phyloP scores from a whole-genome alignment of 2,888 invertebrate species.

The Netelia fuscicornis region DNA sequence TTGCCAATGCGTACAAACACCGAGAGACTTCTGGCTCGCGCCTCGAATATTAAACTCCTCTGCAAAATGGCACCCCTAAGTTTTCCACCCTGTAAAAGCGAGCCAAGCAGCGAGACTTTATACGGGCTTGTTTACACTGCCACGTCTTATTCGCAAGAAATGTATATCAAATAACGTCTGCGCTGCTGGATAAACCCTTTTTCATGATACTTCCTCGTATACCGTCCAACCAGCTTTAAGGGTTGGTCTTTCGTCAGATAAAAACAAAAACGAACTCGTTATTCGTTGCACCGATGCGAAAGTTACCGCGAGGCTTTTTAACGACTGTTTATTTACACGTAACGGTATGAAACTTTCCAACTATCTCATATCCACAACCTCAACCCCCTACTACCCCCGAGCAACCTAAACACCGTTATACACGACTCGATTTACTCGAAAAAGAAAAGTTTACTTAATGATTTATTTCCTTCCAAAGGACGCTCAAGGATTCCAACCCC shows the following conservation, averaged over 20 bases:
- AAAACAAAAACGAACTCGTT: constrained; percentile 1
- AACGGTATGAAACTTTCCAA: constrained; percentile 1
- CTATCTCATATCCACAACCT: background rate
- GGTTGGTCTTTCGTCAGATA: constrained; percentile 2
- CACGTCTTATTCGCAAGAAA: constrained; percentile 25
- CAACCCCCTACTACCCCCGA: background rate
- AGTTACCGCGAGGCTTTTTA: constrained; percentile 17
- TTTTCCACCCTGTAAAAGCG: too few species aligned
- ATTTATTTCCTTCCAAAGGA: too few species aligned
- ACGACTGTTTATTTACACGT: constrained; percentile 35
- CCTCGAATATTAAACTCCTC: too few species aligned
- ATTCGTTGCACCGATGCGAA: constrained; percentile 6
- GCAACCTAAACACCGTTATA: background rate
- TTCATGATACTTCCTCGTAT: too few species aligned
- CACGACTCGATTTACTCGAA: background rate
- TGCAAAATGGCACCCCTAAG: too few species aligned
- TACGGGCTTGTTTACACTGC: background rate
- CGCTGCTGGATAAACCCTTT: too few species aligned
- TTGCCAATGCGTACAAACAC: too few species aligned
- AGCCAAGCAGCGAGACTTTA: too few species aligned
- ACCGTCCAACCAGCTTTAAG: too few species aligned
- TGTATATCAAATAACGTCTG: constrained; percentile 30
- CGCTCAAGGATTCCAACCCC: too few species aligned
- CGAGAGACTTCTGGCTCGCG: too few species aligned
- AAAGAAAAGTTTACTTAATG: background rate